phyloP scores from a whole-genome alignment of 2,113 vertebrate species.

The Dolichotis patagonum region DNA sequence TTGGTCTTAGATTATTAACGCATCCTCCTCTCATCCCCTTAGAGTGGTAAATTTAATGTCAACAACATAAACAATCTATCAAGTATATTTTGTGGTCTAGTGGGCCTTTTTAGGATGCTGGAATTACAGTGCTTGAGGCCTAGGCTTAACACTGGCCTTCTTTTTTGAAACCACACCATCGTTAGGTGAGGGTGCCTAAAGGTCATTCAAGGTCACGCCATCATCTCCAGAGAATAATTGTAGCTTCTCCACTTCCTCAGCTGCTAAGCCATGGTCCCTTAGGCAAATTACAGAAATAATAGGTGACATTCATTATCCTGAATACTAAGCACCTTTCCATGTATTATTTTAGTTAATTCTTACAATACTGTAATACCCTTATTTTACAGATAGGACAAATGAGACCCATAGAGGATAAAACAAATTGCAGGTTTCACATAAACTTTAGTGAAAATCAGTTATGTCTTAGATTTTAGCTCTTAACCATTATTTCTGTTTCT shows the following conservation, averaged over 20 bases:
- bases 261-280: background rate
- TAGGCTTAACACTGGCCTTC: background rate
- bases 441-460: background rate
- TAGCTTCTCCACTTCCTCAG: background rate
- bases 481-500: background rate
- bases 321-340: conserved; percentile 5
- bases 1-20: background rate
- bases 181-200: background rate
- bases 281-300: background rate
- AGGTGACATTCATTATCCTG: background rate
- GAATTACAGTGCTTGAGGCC: background rate
- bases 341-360: conserved; percentile 4
- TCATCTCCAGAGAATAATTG: conserved; percentile 10
- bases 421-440: background rate
- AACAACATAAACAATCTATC: background rate
- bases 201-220: background rate
- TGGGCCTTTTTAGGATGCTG: background rate
- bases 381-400: background rate
- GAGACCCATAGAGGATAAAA: background rate
- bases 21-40: background rate
- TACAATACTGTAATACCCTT: background rate
- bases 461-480: background rate
- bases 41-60: background rate
- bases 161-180: conserved; percentile 19
- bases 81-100: background rate